phyloP scores from a whole-genome alignment of 2,888 invertebrate genomes.

The Nomada goodeniana region DNA sequence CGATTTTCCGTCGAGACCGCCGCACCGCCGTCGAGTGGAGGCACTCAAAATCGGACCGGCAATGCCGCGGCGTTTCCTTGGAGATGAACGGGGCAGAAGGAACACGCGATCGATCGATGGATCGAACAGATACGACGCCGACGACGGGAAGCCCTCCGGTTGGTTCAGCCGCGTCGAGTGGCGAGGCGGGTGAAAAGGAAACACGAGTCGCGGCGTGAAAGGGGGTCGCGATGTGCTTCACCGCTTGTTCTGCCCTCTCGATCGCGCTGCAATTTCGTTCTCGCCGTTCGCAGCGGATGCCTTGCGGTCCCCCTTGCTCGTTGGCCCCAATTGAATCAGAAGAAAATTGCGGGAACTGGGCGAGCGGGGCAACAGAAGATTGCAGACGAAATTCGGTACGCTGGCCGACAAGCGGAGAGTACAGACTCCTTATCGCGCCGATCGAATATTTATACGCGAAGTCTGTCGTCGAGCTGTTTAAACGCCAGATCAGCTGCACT shows the following conservation, averaged over 20 bases:
- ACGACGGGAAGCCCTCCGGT: background rate
- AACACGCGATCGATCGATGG: constrained; percentile 21
- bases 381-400: too few species aligned
- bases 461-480: too few species aligned
- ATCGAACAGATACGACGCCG: constrained; percentile 21
- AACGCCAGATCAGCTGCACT: too few species aligned
- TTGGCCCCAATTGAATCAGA: background rate
- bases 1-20: constrained; percentile 9
- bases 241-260: constrained; percentile 8
- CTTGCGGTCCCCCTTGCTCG: background rate
- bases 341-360: background rate
- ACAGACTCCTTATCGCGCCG: too few species aligned
- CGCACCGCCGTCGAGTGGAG: constrained; percentile 17
- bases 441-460: too few species aligned
- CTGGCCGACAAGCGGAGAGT: too few species aligned
- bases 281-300: background rate
- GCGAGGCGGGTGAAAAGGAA: background rate
- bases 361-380: too few species aligned
- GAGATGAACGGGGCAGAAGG: background rate
- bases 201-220: constrained; percentile 12
- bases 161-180: constrained; percentile 5
- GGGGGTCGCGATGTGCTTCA: background rate
- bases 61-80: background rate
- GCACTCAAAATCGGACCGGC: constrained; percentile 21
- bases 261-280: constrained; percentile 27